Conservation (phyloP, 1,140 invertebrate genomes). For the Caenorhabditis briggsae region DNA sequence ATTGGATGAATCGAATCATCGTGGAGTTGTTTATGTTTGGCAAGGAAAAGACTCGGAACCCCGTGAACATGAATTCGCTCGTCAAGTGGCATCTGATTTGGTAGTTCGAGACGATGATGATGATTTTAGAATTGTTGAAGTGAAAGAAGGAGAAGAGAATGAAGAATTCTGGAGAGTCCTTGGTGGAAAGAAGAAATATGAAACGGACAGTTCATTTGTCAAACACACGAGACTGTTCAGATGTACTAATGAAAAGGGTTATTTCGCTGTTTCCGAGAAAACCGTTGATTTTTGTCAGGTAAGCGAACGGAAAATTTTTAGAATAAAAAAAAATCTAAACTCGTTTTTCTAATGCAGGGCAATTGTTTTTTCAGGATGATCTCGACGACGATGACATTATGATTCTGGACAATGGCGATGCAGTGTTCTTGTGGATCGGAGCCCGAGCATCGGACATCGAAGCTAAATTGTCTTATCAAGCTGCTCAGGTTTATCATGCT, state of each 20-base stretch:
- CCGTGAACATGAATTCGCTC: slow-evolving; percentile 56
- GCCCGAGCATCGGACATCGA: slow-evolving; percentile 96
- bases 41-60: slow-evolving; percentile 84
- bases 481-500: slow-evolving; percentile 98
- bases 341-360: neutral
- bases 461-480: slow-evolving; percentile 97
- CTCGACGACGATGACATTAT: slow-evolving; percentile 99
- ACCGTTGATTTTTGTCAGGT: slow-evolving; percentile 99
- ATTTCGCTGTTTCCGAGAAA: slow-evolving; percentile 98
- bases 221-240: slow-evolving; percentile 93
- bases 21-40: slow-evolving; percentile 96
- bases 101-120: slow-evolving; percentile 71
- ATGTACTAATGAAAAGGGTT: slow-evolving; percentile 99
- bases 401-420: slow-evolving; percentile 97
- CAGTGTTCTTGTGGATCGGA: slow-evolving; percentile 98
- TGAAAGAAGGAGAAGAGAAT: slow-evolving; percentile 97
- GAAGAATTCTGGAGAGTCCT: slow-evolving; percentile 98
- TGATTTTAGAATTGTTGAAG: slow-evolving; percentile 82
- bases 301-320: slow-evolving; percentile 65
- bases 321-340: neutral
- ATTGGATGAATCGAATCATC: slow-evolving; percentile 83
- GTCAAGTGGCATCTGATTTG: slow-evolving; percentile 72
- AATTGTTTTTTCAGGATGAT: slow-evolving; percentile 85
- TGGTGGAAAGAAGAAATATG: slow-evolving; percentile 92
- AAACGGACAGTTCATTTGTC: slow-evolving; percentile 91